A percentile compares a stretch with the other conserved stretches of the same genome.
Evolutionary conservation across 2,888 invertebrate genomes (phyloP).

Genomic region (Vannuccia rotundouncinata): DNA sequence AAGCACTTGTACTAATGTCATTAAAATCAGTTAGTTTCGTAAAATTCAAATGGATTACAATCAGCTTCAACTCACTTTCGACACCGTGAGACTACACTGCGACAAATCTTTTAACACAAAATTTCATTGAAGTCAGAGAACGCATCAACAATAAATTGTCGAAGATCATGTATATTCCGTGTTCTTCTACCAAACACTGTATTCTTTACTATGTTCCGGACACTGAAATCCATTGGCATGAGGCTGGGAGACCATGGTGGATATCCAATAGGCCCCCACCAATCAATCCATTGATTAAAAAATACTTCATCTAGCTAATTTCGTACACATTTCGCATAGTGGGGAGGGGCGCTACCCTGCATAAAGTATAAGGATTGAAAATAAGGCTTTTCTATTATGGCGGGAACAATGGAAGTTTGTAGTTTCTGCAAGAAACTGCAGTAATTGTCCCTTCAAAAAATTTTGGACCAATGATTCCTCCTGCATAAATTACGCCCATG

Average conservation of each 20-base stretch:
- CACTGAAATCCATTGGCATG: neutral
- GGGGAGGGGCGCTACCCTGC: neutral
- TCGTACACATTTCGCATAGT: neutral
- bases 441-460: too few species aligned
- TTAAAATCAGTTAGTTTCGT: neutral
- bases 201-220: neutral
- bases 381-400: neutral
- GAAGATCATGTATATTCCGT: neutral
- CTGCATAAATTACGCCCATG: too few species aligned
- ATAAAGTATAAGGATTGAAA: neutral
- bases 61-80: too few species aligned
- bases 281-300: neutral
- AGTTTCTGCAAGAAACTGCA: neutral
- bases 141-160: neutral
- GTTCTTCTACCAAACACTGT: neutral
- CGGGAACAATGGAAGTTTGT: neutral
- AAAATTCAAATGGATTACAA: too few species aligned
- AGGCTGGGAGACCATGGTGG: too few species aligned
- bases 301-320: neutral
- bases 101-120: neutral
- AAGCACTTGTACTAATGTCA: neutral
- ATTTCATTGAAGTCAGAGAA: too few species aligned
- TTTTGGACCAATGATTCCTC: too few species aligned
- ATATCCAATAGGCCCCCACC: too few species aligned
- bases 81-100: neutral